phyloP scores from a whole-genome alignment of 2,888 invertebrate species.

The Lithophane semibrunnea region DNA sequence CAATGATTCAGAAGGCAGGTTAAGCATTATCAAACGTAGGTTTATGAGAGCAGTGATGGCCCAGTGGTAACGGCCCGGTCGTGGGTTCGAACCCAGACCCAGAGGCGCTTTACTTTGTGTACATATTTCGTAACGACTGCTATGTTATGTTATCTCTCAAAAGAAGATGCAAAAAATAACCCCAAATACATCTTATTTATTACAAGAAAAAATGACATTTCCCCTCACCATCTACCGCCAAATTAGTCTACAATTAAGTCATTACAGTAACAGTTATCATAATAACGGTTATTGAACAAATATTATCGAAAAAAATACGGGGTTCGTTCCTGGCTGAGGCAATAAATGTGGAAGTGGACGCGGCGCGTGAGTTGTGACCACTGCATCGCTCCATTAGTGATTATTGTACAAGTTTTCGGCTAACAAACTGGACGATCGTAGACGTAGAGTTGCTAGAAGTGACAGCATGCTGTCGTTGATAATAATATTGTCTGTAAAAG shows the following conservation, averaged over 20 bases:
- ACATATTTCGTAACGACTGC: no score
- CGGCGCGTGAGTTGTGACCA: slow-evolving; percentile 84
- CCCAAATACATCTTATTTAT: no score
- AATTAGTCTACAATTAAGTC: slow-evolving; percentile 22
- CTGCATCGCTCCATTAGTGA: slow-evolving; percentile 90
- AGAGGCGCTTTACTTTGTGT: no score
- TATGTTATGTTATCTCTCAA: no score
- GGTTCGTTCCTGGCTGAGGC: slow-evolving; percentile 62
- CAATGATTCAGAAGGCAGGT: background rate
- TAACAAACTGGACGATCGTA: slow-evolving; percentile 78
- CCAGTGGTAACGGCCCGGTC: no score
- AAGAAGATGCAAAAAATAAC: no score
- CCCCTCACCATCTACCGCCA: background rate
- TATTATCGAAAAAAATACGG: slow-evolving; percentile 69
- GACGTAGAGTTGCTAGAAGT: slow-evolving; percentile 71
- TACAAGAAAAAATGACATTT: background rate
- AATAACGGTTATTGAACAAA: slow-evolving; percentile 44
- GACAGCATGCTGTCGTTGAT: slow-evolving; percentile 9
- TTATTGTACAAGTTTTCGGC: slow-evolving; percentile 87
- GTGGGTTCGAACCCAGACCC: no score
- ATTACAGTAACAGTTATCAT: slow-evolving; percentile 11
- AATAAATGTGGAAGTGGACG: slow-evolving; percentile 59
- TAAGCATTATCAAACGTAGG: no score
- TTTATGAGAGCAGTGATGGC: no score
- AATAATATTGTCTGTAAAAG: background rate